Conservation (phyloP, 1,140 invertebrate species). For the Diplogasteroides magnus region DNA sequence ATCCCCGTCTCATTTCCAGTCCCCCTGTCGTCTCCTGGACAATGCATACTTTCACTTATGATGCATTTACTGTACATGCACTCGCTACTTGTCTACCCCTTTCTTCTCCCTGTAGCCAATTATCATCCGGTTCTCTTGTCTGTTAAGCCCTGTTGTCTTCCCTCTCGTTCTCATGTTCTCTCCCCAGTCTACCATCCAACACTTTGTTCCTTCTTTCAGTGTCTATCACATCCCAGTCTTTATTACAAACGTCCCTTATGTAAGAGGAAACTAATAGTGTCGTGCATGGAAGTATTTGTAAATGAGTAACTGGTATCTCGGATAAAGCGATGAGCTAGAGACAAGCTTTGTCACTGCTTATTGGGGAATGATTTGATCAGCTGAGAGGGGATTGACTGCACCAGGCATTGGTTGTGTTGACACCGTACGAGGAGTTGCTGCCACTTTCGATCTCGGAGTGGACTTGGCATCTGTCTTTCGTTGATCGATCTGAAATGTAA, state of each 20-base stretch:
- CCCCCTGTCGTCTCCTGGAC: too few relatives aligned
- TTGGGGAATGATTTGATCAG: conserved; percentile 11
- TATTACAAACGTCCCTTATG: background rate
- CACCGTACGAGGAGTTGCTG: background rate
- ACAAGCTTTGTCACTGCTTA: too few relatives aligned
- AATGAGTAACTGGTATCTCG: too few relatives aligned
- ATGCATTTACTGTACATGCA: background rate
- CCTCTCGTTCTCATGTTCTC: background rate
- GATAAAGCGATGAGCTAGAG: too few relatives aligned
- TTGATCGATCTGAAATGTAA: background rate
- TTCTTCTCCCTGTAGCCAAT: too few relatives aligned
- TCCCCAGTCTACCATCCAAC: background rate
- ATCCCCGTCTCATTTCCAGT: background rate
- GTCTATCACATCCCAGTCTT: background rate
- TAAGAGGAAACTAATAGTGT: too few relatives aligned
- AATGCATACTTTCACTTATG: background rate
- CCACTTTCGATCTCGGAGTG: background rate
- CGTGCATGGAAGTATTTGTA: too few relatives aligned
- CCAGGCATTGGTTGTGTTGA: conserved; percentile 7
- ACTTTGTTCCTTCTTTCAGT: background rate
- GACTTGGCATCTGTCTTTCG: background rate
- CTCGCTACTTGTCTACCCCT: too few relatives aligned
- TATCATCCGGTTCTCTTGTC: too few relatives aligned
- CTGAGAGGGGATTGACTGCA: conserved; percentile 15
- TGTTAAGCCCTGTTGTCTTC: too few relatives aligned